Percentiles rank a stretch among this genome's conserved stretches.
Conservation (phyloP, 2,113 vertebrate genomes). For the Mustelus asterias region DNA sequence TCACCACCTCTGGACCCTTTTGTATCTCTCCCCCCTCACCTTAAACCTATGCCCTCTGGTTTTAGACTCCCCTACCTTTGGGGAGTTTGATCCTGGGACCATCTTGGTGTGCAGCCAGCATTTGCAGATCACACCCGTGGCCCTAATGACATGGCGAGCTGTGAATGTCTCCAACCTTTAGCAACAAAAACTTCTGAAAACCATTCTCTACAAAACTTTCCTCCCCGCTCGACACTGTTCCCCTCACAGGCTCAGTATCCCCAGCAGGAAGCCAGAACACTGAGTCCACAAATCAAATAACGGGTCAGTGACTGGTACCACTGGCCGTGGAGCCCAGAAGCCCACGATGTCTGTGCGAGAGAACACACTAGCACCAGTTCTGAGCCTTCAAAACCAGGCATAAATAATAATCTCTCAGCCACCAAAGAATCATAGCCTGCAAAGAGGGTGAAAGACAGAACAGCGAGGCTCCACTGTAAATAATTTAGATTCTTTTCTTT, state of each 20-base stretch:
- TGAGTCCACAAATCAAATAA: neutral
- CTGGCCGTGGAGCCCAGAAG: neutral
- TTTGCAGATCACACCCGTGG: neutral
- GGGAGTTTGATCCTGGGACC: neutral
- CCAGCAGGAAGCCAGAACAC: neutral
- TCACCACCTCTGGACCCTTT: too few species aligned
- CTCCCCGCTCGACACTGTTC: neutral
- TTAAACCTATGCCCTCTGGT: too few species aligned
- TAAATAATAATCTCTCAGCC: neutral
- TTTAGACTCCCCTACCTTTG: too few species aligned
- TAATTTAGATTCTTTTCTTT: conserved; percentile 9
- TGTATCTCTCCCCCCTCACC: too few species aligned
- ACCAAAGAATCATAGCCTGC: neutral
- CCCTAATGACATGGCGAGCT: neutral
- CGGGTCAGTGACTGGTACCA: neutral
- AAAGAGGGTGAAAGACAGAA: neutral
- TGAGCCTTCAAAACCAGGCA: neutral
- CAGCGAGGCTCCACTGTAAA: neutral
- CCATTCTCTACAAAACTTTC: neutral
- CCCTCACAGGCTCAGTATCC: neutral
- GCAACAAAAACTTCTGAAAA: neutral
- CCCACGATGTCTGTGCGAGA: neutral
- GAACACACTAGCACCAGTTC: neutral
- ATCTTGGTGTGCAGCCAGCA: neutral
- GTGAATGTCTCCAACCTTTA: neutral